Evolutionary conservation across 2,888 invertebrate genomes (phyloP), one percentile per base, ranked within the genome.

Genomic region (Agrotis clavis): DNA sequence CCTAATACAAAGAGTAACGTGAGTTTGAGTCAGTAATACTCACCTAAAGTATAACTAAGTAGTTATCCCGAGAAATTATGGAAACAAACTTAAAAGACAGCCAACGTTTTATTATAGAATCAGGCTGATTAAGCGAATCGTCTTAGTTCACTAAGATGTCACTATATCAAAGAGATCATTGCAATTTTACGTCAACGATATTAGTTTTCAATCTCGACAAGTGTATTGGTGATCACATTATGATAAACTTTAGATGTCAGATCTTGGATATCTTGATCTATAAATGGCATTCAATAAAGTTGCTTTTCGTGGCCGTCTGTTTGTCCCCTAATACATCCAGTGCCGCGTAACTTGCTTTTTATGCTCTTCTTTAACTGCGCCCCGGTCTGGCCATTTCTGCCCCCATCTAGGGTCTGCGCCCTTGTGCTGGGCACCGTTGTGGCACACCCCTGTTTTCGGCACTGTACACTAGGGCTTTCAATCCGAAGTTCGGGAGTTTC

Each of bases 161-260:
- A 47, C 56, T 57, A 50, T 62, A 47, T 63, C n/a, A 51, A 62
- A 59, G 30, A 41, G 54, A 66, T 66, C 25, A 72, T 16, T 14
- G 50, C 45, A 21, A 19, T 61, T 50, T 41, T 41, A 11, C 41
- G 41, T 56, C 54, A 25, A 30, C n/a, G 45, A 65, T 56, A 56
- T 51, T 57, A 30, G 41, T 35, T 47, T 48, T 51, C 51, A 51
- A 9, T 62, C 18, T 51, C 57, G 67, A 53, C 51, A 25, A 48
- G 47, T 56, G 21, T 57, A 74, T 67, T 56, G 54, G 50, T n/a
- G 61, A 62, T 69, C 57, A 50, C 59, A 48, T 72, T 63, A 59
- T 21, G 62, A 53, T 74, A 75, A n/a, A 54, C 11, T 13, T n/a
- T 53, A 59, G 59, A 68, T 64, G 51, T 14, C 51, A 41, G 25